Percentiles rank a stretch among this genome's conserved stretches.
Conservation (phyloP, 2,113 vertebrate genomes). For the Eurypyga helias region DNA sequence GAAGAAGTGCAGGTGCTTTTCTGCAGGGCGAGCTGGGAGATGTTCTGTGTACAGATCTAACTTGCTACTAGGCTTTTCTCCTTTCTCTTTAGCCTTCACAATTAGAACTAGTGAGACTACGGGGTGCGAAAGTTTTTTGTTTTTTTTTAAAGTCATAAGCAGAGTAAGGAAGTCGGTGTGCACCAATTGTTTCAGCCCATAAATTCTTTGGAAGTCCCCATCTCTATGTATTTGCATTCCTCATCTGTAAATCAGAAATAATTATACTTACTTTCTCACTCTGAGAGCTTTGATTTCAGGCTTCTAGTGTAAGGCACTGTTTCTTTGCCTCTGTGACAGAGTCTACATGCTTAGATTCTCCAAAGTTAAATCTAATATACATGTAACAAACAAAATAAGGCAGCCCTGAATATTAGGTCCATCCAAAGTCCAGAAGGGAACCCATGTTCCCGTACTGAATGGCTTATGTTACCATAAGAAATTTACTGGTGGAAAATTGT, state of each 20-base stretch:
- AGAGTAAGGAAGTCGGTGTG: neutral
- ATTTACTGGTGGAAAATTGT: neutral
- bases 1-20: slow-evolving; percentile 4
- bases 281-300: neutral
- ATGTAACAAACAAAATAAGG: neutral
- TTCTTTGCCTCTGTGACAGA: neutral
- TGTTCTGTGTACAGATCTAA: neutral
- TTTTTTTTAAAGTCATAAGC: neutral
- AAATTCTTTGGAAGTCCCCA: neutral
- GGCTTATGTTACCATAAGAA: too few relatives aligned
- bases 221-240: slow-evolving; percentile 1
- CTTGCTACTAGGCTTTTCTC: neutral
- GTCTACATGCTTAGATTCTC: neutral
- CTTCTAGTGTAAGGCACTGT: neutral
- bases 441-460: too few relatives aligned
- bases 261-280: neutral
- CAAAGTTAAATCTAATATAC: neutral
- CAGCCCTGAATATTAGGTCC: neutral
- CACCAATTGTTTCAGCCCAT: neutral
- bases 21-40: neutral
- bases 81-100: neutral
- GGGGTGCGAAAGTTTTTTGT: neutral
- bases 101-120: neutral
- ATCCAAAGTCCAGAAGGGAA: neutral
- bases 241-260: neutral